phyloP scores from a whole-genome alignment of 2,797 vertebrate species.

The Schizopygopsis pylzovi region DNA sequence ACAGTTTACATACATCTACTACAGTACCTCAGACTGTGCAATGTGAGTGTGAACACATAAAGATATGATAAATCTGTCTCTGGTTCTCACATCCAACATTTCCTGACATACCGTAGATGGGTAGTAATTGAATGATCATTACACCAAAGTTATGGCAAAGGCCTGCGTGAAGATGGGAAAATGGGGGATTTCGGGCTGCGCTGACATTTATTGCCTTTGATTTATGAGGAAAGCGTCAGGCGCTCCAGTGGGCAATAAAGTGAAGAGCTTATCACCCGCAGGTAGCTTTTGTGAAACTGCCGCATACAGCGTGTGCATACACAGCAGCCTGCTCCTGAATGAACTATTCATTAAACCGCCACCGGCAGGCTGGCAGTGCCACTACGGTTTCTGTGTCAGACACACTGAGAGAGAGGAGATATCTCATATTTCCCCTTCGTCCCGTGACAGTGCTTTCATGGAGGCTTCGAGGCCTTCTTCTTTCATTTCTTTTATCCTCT shows the following conservation, averaged over 20 bases:
- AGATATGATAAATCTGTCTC: constrained; percentile 60
- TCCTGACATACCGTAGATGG: constrained; percentile 62
- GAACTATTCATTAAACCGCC: constrained; percentile 75
- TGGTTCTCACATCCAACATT: constrained; percentile 55
- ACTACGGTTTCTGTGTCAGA: background rate
- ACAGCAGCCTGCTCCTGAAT: constrained; percentile 64
- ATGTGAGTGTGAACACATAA: constrained; percentile 4
- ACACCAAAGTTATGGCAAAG: constrained; percentile 68
- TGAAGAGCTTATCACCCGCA: constrained; percentile 70
- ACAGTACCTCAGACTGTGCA: background rate
- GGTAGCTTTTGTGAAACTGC: constrained; percentile 42
- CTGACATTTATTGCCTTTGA: constrained; percentile 75
- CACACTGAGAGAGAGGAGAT: background rate
- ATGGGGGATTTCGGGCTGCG: constrained; percentile 58
- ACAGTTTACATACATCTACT: background rate
- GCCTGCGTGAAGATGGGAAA: constrained; percentile 49
- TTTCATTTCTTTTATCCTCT: background rate
- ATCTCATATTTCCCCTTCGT: constrained; percentile 9
- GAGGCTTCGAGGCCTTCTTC: background rate
- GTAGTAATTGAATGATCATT: constrained; percentile 76
- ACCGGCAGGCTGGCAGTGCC: constrained; percentile 65
- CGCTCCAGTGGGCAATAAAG: constrained; percentile 74
- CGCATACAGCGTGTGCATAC: background rate
- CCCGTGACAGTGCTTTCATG: background rate
- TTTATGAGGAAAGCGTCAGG: constrained; percentile 72